A percentile compares a stretch with the other conserved stretches of the same genome.
phyloP scores from a whole-genome alignment of 2,888 invertebrate genomes.

The Cerastis rubricosa region DNA sequence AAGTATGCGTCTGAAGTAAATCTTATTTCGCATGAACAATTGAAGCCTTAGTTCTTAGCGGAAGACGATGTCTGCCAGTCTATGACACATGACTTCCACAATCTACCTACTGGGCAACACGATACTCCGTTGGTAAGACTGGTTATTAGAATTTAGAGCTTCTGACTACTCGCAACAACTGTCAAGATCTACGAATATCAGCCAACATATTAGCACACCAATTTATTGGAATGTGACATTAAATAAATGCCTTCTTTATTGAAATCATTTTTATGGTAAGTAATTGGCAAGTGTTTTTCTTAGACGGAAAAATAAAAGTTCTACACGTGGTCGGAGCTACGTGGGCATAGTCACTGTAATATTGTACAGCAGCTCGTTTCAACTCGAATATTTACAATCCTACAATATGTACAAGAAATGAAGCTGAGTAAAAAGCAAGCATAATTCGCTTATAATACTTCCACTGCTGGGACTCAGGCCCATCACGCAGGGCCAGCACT shows the following conservation, averaged over 20 bases:
- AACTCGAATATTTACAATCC: background rate
- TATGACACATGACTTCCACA: background rate
- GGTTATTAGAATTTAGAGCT: background rate
- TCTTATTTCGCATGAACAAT: background rate
- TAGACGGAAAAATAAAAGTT: background rate
- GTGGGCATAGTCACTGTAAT: background rate
- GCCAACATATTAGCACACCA: background rate
- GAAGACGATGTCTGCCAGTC: background rate
- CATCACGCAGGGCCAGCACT: background rate
- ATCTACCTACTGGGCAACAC: background rate
- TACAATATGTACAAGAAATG: background rate
- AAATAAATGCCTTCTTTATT: background rate
- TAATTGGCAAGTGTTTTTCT: background rate
- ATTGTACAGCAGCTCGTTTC: background rate
- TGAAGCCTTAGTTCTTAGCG: too few relatives aligned
- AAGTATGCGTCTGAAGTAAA: background rate
- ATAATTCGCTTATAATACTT: background rate
- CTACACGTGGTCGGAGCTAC: background rate
- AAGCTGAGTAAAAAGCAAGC: constrained; percentile 10
- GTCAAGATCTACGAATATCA: background rate
- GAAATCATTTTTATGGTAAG: background rate
- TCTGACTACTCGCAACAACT: background rate
- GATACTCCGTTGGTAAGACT: background rate
- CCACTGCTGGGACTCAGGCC: background rate
- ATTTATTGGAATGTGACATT: background rate